These are phyloP conservation scores for Falcaria lacertinaria DNA, from an alignment of 2,888 invertebrate species.

Conservation along the genomic window DNA sequence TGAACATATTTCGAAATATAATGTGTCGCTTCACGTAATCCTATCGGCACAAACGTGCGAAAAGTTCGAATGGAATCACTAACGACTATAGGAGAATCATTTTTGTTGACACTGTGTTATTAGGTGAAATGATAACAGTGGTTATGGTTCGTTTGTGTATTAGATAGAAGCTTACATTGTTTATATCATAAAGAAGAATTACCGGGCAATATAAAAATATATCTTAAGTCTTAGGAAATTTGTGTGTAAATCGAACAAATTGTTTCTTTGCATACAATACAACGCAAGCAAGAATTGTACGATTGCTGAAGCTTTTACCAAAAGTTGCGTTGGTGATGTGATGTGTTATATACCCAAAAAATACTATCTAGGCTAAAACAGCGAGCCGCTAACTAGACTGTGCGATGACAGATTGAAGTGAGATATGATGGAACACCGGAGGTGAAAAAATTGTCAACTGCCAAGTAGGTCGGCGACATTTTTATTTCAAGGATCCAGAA, in stretches of 20 bases:
- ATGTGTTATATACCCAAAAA: not conserved
- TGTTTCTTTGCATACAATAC: no score
- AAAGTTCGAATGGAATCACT: not conserved
- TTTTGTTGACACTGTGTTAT: no score
- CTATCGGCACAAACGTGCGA: not conserved
- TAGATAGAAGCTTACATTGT: no score
- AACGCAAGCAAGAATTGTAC: no score
- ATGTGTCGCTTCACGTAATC: constrained; percentile 6
- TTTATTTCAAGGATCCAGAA: constrained; percentile 5
- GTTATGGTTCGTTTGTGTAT: no score
- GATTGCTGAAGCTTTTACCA: not conserved
- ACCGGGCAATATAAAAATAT: no score
- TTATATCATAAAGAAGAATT: no score
- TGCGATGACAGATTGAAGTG: constrained; percentile 24
- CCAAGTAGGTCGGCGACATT: constrained; percentile 28
- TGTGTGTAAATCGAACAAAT: no score
- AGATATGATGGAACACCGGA: constrained; percentile 9
- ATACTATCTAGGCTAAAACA: constrained; percentile 1
- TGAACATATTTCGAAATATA: constrained; percentile 5
- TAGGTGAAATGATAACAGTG: no score
- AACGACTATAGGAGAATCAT: no score
- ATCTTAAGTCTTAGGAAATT: no score
- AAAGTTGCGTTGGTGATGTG: not conserved
- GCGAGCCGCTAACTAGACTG: constrained; percentile 8
- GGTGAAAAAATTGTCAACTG: constrained; percentile 18